A percentile compares a stretch with the other conserved stretches of the same genome.
Conservation (phyloP, 2,797 vertebrate species). For the Falco concolor region DNA sequence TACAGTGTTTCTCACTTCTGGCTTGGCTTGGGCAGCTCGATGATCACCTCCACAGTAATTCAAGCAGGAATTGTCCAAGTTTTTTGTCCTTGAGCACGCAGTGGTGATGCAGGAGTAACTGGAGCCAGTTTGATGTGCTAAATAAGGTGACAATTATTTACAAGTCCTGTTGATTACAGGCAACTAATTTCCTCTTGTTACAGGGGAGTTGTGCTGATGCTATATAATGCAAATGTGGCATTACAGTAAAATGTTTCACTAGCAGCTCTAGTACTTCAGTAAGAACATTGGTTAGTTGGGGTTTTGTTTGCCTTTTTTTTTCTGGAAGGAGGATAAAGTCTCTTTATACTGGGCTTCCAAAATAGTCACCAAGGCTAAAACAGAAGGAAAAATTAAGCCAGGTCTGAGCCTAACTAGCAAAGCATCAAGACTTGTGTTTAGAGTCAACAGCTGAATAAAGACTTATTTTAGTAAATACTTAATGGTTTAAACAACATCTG, state of each 20-base stretch:
- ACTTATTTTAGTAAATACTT: not conserved
- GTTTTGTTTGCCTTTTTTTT: not conserved
- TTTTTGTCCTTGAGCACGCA: not conserved
- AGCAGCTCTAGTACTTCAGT: not conserved
- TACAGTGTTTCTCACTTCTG: not conserved
- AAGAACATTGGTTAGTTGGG: not conserved
- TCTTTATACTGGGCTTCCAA: not conserved
- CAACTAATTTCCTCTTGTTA: not conserved
- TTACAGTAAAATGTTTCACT: not conserved
- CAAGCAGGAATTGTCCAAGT: not conserved
- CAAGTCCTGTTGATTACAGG: not conserved
- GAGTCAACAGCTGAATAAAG: not conserved
- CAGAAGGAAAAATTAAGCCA: not conserved
- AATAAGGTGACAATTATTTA: not conserved
- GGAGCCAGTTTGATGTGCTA: not conserved
- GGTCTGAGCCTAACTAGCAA: not conserved
- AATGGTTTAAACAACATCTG: not conserved
- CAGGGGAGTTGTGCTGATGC: not conserved
- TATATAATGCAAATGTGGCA: not conserved
- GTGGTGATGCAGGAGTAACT: not conserved
- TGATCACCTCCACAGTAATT: not conserved
- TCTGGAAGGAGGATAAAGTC: not conserved
- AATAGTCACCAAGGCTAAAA: not conserved
- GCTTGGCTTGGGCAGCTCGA: rapidly evolving
- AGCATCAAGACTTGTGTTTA: not conserved